phyloP scores from a whole-genome alignment of 2,888 invertebrate species.

The Mythimna vitellina region DNA sequence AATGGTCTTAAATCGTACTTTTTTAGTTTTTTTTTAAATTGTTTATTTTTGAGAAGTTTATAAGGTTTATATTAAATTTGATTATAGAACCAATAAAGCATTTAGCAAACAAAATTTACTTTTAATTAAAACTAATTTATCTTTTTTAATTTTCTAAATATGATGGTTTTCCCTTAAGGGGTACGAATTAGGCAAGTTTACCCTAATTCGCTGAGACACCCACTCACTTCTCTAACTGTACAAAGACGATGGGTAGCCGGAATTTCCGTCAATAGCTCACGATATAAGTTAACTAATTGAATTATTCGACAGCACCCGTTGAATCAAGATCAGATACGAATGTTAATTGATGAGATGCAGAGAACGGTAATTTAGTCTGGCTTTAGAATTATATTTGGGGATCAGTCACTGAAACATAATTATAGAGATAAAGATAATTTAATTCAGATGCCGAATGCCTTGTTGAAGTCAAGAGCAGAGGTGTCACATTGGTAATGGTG shows the following conservation, averaged over 20 bases:
- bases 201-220: background rate
- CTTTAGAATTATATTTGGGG: slow-evolving; percentile 4
- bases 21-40: no score
- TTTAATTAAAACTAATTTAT: no score
- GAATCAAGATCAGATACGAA: slow-evolving; percentile 34
- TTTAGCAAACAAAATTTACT: no score
- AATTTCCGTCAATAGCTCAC: slow-evolving; percentile 23
- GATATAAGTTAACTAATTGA: slow-evolving; percentile 44
- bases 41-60: no score
- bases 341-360: slow-evolving; percentile 44
- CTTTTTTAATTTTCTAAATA: no score
- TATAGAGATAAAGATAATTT: background rate
- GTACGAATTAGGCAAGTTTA: no score
- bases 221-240: background rate
- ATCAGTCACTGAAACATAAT: background rate
- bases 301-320: slow-evolving; percentile 29
- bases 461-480: no score
- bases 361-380: slow-evolving; percentile 8
- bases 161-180: no score
- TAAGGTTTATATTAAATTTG: no score
- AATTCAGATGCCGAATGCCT: background rate
- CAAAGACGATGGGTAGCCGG: slow-evolving; percentile 1
- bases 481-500: no score
- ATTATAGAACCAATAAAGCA: no score
- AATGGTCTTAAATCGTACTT: no score